Conservation (phyloP, 2,888 invertebrate species). For the Eristalis intricaria region DNA sequence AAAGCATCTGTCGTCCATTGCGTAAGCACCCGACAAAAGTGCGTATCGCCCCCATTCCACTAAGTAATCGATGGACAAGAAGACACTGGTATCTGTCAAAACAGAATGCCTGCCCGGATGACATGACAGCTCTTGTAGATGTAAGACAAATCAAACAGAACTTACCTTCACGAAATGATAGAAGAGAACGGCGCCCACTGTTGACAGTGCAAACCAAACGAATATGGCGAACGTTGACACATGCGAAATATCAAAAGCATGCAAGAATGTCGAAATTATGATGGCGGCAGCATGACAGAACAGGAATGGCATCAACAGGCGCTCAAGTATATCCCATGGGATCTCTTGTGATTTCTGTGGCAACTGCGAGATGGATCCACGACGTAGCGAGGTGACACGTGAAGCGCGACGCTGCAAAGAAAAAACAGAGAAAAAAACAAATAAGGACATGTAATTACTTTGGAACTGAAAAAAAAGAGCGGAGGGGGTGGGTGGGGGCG, state of each 20-base stretch:
- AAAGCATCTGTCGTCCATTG: not conserved
- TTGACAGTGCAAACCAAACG: constrained; percentile 88
- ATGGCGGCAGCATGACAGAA: constrained; percentile 91
- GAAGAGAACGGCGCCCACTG: constrained; percentile 89
- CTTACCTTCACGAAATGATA: constrained; percentile 92
- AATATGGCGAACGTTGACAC: constrained; percentile 90
- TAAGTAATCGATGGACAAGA: not conserved
- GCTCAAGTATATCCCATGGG: constrained; percentile 87
- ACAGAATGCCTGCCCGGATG: not conserved
- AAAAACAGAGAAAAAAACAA: constrained; percentile 33
- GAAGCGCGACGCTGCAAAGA: constrained; percentile 79
- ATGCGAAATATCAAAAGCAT: constrained; percentile 87
- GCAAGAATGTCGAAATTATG: constrained; percentile 87
- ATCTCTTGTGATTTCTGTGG: constrained; percentile 85
- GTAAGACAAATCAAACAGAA: constrained; percentile 39
- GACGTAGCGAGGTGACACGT: constrained; percentile 84
- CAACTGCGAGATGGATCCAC: constrained; percentile 83
- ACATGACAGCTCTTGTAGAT: not conserved
- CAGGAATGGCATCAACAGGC: constrained; percentile 89
- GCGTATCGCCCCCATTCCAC: not conserved
- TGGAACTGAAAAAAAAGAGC: not conserved
- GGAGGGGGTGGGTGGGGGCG: not conserved
- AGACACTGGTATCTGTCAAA: not conserved
- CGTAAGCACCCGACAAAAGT: not conserved
- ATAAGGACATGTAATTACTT: not conserved